phyloP scores from a whole-genome alignment of 2,888 invertebrate genomes.

The Lingula anatina region DNA sequence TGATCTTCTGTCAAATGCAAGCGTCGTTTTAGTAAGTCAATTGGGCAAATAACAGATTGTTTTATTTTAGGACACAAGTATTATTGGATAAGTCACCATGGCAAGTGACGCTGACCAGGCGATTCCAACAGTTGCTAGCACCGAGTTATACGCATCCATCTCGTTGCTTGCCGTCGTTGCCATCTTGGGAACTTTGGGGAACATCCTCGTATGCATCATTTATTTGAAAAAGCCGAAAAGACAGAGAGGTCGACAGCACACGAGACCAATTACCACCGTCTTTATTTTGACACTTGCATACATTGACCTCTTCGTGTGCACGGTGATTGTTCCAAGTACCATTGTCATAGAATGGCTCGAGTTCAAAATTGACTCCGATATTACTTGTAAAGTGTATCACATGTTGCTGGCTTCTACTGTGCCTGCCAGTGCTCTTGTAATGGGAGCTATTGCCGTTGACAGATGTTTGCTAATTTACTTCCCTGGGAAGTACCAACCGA shows the following conservation, averaged over 20 bases:
- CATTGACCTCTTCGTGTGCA: conserved; percentile 39
- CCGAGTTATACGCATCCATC: too few species aligned
- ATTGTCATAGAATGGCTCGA: conserved; percentile 35
- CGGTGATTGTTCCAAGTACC: conserved; percentile 40
- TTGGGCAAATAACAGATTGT: too few species aligned
- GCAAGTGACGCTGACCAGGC: too few species aligned
- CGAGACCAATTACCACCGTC: conserved; percentile 42
- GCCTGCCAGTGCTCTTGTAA: conserved; percentile 39
- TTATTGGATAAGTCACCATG: too few species aligned
- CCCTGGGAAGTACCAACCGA: conserved; percentile 42
- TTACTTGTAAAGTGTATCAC: conserved; percentile 36
- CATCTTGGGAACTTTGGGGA: conserved; percentile 32
- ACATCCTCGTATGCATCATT: conserved; percentile 34
- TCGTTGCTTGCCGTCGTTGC: conserved; percentile 24
- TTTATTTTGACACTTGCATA: conserved; percentile 43
- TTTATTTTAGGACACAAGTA: too few species aligned
- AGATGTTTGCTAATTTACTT: conserved; percentile 42
- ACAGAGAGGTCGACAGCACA: too few species aligned
- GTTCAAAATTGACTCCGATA: conserved; percentile 25
- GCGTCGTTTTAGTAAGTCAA: too few species aligned
- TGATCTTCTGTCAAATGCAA: too few species aligned
- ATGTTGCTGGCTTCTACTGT: conserved; percentile 39
- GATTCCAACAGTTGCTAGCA: too few species aligned
- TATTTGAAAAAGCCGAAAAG: conserved; percentile 26
- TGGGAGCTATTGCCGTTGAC: conserved; percentile 37